Percentiles rank a stretch among this genome's conserved stretches.
phyloP scores from a whole-genome alignment of 1,140 invertebrate genomes.

The Heliconius himera region DNA sequence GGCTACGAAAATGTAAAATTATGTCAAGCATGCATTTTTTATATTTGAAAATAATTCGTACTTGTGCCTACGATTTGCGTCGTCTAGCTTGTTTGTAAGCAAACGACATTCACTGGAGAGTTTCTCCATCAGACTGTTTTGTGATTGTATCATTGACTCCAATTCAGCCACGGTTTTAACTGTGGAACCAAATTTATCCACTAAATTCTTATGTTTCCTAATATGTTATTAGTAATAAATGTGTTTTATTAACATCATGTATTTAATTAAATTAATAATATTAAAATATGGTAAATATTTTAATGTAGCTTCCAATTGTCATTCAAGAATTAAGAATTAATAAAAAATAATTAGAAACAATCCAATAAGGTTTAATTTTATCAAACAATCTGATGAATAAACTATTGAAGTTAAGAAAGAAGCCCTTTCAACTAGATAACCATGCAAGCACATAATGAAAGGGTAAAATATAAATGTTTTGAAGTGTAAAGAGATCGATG shows the following conservation, averaged over 20 bases:
- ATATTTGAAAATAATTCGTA: constrained; percentile 82
- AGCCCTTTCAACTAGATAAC: constrained; percentile 72
- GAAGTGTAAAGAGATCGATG: constrained; percentile 49
- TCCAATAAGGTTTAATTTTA: neutral
- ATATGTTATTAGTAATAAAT: neutral
- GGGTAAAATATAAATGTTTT: constrained; percentile 80
- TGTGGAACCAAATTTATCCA: constrained; percentile 81
- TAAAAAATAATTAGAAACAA: neutral
- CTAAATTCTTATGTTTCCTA: constrained; percentile 26
- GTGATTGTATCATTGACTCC: constrained; percentile 91
- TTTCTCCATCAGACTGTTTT: constrained; percentile 94
- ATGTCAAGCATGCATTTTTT: constrained; percentile 57
- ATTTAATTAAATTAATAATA: neutral
- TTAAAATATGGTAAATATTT: neutral
- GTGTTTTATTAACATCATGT: neutral
- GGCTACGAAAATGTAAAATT: constrained; percentile 37
- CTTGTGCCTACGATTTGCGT: constrained; percentile 91
- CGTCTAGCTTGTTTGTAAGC: constrained; percentile 92
- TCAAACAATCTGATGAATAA: constrained; percentile 84
- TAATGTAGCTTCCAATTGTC: no score
- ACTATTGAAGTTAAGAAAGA: constrained; percentile 81
- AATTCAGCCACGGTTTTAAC: constrained; percentile 91
- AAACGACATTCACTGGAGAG: constrained; percentile 91
- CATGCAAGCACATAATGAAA: constrained; percentile 75
- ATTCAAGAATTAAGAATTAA: neutral